A percentile compares a stretch with the other conserved stretches of the same genome.
These are phyloP conservation scores for Montipora cactus DNA, from an alignment of 64 coral and sea anemone genomes.

Conservation along the genomic window DNA sequence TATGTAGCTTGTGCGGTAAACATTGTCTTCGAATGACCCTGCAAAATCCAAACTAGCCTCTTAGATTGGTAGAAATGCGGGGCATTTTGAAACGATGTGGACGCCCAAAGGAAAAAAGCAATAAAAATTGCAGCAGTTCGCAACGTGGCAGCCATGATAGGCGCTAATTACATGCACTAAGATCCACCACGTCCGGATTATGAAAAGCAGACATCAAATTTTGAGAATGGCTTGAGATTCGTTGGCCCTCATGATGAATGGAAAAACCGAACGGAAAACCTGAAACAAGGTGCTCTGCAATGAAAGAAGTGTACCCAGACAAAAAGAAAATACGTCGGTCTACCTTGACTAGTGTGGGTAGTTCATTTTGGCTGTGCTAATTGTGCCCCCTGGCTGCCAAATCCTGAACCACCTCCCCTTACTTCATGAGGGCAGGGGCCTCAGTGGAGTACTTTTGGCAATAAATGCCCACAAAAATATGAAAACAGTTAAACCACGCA, in stretches of 20 bases:
- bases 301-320: slow-evolving; percentile 13
- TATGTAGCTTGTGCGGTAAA: too few species aligned
- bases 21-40: too few species aligned
- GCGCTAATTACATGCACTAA: neutral
- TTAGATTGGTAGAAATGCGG: too few species aligned
- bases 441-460: neutral
- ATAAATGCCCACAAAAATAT: neutral
- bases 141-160: too few species aligned
- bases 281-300: neutral
- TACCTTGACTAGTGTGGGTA: slow-evolving; percentile 2
- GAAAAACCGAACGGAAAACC: slow-evolving; percentile 22
- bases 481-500: neutral
- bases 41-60: too few species aligned
- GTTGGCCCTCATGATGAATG: neutral
- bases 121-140: too few species aligned
- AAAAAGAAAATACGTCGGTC: slow-evolving; percentile 22
- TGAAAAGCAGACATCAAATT: slow-evolving; percentile 34
- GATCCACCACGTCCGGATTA: neutral
- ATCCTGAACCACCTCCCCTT: neutral
- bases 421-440: neutral
- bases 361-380: neutral
- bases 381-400: neutral
- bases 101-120: too few species aligned
- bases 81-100: too few species aligned
- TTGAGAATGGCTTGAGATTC: neutral